These are phyloP conservation scores for Heliconius sara DNA, from an alignment of 2,888 invertebrate genomes.

Conservation along the genomic window DNA sequence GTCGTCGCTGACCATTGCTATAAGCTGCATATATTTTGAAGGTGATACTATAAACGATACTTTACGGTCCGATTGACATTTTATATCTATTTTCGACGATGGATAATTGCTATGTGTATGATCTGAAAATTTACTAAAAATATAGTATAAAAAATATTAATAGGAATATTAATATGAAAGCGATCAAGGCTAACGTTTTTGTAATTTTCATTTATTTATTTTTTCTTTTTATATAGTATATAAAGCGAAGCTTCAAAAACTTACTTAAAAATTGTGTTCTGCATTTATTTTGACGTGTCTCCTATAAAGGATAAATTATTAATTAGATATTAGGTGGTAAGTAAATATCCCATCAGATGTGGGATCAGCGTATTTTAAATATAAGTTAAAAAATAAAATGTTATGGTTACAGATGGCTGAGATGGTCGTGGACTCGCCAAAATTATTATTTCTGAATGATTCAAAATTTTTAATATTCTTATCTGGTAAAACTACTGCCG, in stretches of 20 bases:
- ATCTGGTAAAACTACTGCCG: too few relatives aligned
- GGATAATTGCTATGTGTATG: slow-evolving; percentile 16
- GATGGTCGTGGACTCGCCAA: neutral
- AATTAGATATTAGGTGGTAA: neutral
- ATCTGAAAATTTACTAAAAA: slow-evolving; percentile 2
- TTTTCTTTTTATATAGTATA: too few relatives aligned
- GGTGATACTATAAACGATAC: slow-evolving; percentile 46
- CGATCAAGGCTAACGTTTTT: neutral
- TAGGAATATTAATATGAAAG: neutral
- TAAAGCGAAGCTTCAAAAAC: neutral
- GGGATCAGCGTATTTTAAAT: neutral
- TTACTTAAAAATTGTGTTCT: slow-evolving; percentile 14
- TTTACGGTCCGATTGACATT: slow-evolving; percentile 44
- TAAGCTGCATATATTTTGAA: slow-evolving; percentile 25
- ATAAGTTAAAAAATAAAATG: neutral
- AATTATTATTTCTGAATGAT: too few relatives aligned
- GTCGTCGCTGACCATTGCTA: slow-evolving; percentile 2
- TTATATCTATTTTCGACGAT: slow-evolving; percentile 41
- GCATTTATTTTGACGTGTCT: neutral
- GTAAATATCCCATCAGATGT: neutral
- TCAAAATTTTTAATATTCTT: too few relatives aligned
- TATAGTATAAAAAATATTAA: neutral
- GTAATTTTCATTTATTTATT: too few relatives aligned
- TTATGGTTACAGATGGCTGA: neutral
- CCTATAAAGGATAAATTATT: neutral